A percentile compares a stretch with the other conserved stretches of the same genome.
Conservation (phyloP, 2,888 invertebrate genomes). For the Machimus rusticus region DNA sequence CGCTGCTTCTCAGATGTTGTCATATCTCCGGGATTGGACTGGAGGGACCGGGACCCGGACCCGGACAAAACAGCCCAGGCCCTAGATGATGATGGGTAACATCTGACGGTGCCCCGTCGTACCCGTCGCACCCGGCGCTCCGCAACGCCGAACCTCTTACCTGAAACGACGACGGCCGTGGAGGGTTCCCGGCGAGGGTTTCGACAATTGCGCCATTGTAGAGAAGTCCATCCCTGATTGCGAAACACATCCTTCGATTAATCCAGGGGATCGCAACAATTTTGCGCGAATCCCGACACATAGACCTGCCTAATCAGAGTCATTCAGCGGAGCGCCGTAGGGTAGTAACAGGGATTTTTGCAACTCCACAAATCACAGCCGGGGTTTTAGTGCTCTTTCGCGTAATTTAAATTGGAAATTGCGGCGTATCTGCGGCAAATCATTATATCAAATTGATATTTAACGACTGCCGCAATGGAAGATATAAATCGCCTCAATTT, state of each 20-base stretch:
- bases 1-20: constrained; percentile 1
- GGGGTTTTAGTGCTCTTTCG: background rate
- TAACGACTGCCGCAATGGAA: background rate
- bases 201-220: constrained; percentile 2
- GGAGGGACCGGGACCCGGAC: background rate
- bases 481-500: constrained; percentile 24
- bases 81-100: background rate
- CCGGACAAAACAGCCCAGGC: background rate
- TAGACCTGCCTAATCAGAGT: background rate
- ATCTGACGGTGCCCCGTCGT: background rate
- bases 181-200: background rate
- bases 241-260: background rate
- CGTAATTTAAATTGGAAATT: constrained; percentile 26
- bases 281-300: background rate
- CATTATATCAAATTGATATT: constrained; percentile 25
- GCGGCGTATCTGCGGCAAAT: background rate
- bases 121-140: background rate
- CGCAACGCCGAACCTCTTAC: background rate
- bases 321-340: background rate
- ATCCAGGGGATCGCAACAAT: background rate
- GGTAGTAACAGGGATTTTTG: background rate
- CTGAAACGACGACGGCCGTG: background rate
- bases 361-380: background rate
- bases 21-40: background rate
- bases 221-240: background rate